phyloP scores from a whole-genome alignment of 2,888 invertebrate genomes.

The Pyrrhia umbra region DNA sequence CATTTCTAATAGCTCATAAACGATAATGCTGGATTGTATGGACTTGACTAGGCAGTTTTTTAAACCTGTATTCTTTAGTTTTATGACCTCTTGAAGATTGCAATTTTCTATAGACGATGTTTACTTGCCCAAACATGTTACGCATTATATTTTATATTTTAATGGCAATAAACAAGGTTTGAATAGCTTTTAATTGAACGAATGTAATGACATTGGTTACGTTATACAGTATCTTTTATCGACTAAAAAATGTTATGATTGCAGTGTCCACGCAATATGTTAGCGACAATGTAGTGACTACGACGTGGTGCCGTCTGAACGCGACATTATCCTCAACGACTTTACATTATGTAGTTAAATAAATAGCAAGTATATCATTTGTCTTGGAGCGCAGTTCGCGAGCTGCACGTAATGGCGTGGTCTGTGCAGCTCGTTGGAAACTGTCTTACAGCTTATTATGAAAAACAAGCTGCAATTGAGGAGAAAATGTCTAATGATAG shows the following conservation, averaged over 20 bases:
- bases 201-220: too few relatives aligned
- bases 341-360: slow-evolving; percentile 39
- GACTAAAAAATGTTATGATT: neutral
- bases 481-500: slow-evolving; percentile 54
- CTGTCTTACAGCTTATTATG: slow-evolving; percentile 21
- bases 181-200: too few relatives aligned
- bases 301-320: slow-evolving; percentile 9
- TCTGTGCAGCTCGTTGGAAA: slow-evolving; percentile 28
- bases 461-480: slow-evolving; percentile 40
- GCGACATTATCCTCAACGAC: slow-evolving; percentile 8
- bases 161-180: too few relatives aligned
- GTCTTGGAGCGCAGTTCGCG: slow-evolving; percentile 20
- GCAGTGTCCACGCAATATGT: neutral
- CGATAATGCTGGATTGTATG: too few relatives aligned
- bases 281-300: neutral
- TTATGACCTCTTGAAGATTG: too few relatives aligned
- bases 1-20: neutral
- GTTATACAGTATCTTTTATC: too few relatives aligned
- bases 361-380: slow-evolving; percentile 43
- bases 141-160: too few relatives aligned
- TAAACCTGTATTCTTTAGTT: too few relatives aligned
- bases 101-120: too few relatives aligned
- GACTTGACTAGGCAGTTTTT: too few relatives aligned
- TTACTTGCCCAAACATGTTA: too few relatives aligned
- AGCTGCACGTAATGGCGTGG: slow-evolving; percentile 39